Evolutionary conservation across 2,113 vertebrate genomes (phyloP), one percentile per base, ranked within the genome.

Genomic region (Solenodon paradoxus): DNA sequence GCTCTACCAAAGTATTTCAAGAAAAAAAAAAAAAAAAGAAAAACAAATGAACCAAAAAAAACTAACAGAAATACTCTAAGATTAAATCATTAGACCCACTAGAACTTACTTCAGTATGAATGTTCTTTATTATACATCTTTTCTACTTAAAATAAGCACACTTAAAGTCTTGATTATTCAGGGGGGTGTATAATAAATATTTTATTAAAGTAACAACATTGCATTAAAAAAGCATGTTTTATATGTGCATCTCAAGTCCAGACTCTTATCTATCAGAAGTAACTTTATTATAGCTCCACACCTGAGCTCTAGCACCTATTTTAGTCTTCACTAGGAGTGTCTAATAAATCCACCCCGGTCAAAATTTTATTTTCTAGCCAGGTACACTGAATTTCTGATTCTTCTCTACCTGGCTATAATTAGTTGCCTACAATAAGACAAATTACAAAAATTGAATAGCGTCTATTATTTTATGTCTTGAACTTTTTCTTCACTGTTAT

Each of bases 1-100:
- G n/a, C n/a, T n/a, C n/a, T n/a, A n/a, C n/a, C n/a, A n/a, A n/a
- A 8, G 26, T 5, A 45, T 49, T 51, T 69, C 53, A 84, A 64
- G 6, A 51, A n/a, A 20, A 53, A 63, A 16, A 32, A 20, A 64
- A 64, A 77, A 49, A 8, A 4, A 77, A 68, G 38, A 20, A 24
- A 47, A 90, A 20, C 7, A n/a, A n/a, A n/a, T n/a, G n/a, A n/a
- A n/a, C n/a, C n/a, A n/a, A n/a, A n/a, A n/a, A n/a, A n/a, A n/a
- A 66, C 1, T 15, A 77, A 64, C 4, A 83, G 24, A 88, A 78
- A 61, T 59, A 30, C 8, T 81, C 15, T 53, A n/a, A n/a, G n/a
- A n/a, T n/a, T n/a, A n/a, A n/a, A n/a, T n/a, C n/a, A 5, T 40
- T 13, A 3, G 16, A 10, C 8, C 6, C 9, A 3, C 40, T 35